phyloP scores from a whole-genome alignment of 2,113 vertebrate genomes.

The Spermophilus dauricus region DNA sequence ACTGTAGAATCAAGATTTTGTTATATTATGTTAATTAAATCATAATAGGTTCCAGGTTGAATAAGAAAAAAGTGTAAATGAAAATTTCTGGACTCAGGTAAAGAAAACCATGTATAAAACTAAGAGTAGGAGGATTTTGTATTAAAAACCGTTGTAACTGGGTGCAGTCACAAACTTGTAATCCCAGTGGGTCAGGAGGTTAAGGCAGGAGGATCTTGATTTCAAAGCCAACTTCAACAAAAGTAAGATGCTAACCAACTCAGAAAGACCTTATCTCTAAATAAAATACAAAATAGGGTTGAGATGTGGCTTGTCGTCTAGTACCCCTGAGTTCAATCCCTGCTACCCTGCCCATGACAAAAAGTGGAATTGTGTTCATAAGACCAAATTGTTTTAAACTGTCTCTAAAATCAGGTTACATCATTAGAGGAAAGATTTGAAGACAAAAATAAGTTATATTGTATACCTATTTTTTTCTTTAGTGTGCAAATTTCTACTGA shows the following conservation, averaged over 20 bases:
- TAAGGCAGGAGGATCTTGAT: too few relatives aligned
- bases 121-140: not conserved
- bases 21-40: not conserved
- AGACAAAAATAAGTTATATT: not conserved
- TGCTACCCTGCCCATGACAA: too few relatives aligned
- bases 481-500: not conserved
- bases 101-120: not conserved
- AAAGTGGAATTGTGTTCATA: not conserved
- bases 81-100: not conserved
- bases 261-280: too few relatives aligned
- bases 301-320: too few relatives aligned
- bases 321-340: too few relatives aligned
- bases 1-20: not conserved
- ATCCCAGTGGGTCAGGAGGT: too few relatives aligned
- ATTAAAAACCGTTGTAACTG: not conserved
- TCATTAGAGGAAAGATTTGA: not conserved
- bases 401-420: not conserved
- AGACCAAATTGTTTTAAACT: not conserved
- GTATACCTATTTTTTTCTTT: not conserved
- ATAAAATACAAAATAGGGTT: too few relatives aligned
- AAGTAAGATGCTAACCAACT: too few relatives aligned
- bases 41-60: not conserved
- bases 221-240: too few relatives aligned
- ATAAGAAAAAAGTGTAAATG: not conserved
- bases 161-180: too few relatives aligned